Evolutionary conservation across 2,113 vertebrate species (phyloP), one percentile per base, ranked within the genome.

Genomic region (Bettongia penicillata): DNA sequence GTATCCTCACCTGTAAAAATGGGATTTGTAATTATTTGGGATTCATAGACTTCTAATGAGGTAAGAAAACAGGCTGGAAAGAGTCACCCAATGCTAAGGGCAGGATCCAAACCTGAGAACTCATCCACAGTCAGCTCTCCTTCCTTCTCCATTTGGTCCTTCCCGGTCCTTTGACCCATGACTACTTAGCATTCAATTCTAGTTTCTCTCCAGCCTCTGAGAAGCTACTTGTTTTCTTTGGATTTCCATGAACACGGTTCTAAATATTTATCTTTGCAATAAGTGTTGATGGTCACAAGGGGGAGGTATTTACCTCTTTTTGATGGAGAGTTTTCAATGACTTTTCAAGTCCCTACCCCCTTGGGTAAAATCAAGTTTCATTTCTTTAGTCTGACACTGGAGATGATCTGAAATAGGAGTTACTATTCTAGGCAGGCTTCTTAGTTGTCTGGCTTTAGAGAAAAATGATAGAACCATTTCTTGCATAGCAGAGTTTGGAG

Each of bases 281-380:
- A 96, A 91, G 12, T 77, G 94, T 91, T 55, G 77, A 7, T 93
- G 96, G 53, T n/a, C 50, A 92, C 89, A 51, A 94, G 94, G 92
- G 37, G 28, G 47, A 94, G 57, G 90, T 90, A 93, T 92, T 93
- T 91, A 84, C 23, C 37, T 89, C n/a, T 47, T 53, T 55, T 92
- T 91, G 93, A 68, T 91, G 84, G 68, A 90, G 1, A 37, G 52
- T 95, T 95, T 94, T 90, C 92, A 51, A 91, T 22, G 19, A 90
- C 90, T 0, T 77, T n/a, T 77, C 37, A 50, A 68, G 51, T 84
- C 84, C 28, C 37, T 94, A 57, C 23, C 23, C 14, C 37, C 43
- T 49, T 51, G 3, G 51, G 37, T 1, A 43, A 43, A 43, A 23
- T 55, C 53, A 92, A 43, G 77, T 89, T 96, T 25, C 49, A 4